Base-by-base conservation (phyloP, 2,888 invertebrate species). In the Keiferia lycopersicella region DNA sequence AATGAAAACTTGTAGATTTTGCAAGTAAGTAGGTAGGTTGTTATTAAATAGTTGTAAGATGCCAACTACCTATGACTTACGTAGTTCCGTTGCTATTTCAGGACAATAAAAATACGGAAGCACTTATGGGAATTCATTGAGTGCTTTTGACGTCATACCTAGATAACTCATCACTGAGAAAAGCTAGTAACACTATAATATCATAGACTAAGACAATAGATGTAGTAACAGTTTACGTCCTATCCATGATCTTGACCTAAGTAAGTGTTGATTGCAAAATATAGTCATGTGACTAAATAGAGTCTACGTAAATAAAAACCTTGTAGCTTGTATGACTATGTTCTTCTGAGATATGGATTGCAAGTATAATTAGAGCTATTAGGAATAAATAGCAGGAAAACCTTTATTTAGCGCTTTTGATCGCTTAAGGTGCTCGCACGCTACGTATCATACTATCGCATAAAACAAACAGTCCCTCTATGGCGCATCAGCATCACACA, bases 171-270 rank as follows among this genome's bases (percentile, higher is more conserved):
- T 56, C 56, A 53, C 30, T 56, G 2, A 7, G 26, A 30, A 30
- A 56, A 56, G 30, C 30, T 26, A 50, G 50, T 50, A 50, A 63
- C 53, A 30, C 30, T 30, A 4, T 30, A 30, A n/a, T n/a, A n/a
- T n/a, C n/a, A n/a, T n/a, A n/a, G n/a, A n/a, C n/a, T n/a, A 6
- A 26, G 30, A 56, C 56, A 56, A 56, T 56, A 26, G 56, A 56
- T 56, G 56, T 12, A 50, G 50, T 50, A 50, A 63, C 53, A n/a
- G n/a, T 65, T 62, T 65, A 50, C 57, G 26, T 26, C 3, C 6
- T 41, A 41, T 14, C 14, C 41, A 14, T 39, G 39, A 7, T 14
- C 41, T 14, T 45, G 45, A 45, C 45, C 45, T 45, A 45, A 16
- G 51, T 22, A 26, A 4, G 26, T n/a, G 50, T n/a, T n/a, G 18